Conservation (phyloP, 1,140 invertebrate species). For the Eupeodes corollae region DNA sequence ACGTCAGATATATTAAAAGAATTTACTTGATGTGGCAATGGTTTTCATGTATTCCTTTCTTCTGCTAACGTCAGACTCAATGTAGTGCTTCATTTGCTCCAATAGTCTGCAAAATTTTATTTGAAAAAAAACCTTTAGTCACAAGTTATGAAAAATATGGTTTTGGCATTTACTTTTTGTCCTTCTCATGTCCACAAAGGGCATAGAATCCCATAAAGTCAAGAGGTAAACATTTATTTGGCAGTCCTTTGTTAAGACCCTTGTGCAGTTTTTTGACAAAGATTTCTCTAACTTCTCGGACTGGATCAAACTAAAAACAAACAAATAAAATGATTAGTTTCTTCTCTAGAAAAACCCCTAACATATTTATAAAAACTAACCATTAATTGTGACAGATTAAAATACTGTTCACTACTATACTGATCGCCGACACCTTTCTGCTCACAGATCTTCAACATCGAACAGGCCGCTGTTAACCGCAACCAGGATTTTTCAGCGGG, state of each 20-base stretch:
- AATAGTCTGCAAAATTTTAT: constrained; percentile 15
- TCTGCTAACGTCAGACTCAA: constrained; percentile 66
- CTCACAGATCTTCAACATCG: constrained; percentile 93
- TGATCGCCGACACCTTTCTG: constrained; percentile 92
- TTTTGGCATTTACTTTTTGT: constrained; percentile 42
- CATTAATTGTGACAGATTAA: constrained; percentile 82
- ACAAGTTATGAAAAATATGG: not conserved
- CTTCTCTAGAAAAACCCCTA: not conserved
- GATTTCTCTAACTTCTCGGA: constrained; percentile 77
- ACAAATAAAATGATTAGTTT: not conserved
- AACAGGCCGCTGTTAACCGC: constrained; percentile 78
- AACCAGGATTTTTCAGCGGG: constrained; percentile 87
- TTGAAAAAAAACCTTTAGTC: not conserved
- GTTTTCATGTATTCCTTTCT: constrained; percentile 85
- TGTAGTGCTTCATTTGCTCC: constrained; percentile 26
- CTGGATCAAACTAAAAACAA: constrained; percentile 56
- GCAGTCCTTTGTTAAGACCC: constrained; percentile 65
- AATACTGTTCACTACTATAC: constrained; percentile 88
- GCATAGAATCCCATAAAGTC: constrained; percentile 96
- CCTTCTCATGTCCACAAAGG: constrained; percentile 72
- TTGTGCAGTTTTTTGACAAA: constrained; percentile 89
- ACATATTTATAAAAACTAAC: constrained; percentile 27
- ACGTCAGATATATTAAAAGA: not conserved
- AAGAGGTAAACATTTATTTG: constrained; percentile 79
- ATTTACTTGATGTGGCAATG: constrained; percentile 43